Conservation (phyloP, 2,888 invertebrate genomes). For the Pseudococcus longispinus region DNA sequence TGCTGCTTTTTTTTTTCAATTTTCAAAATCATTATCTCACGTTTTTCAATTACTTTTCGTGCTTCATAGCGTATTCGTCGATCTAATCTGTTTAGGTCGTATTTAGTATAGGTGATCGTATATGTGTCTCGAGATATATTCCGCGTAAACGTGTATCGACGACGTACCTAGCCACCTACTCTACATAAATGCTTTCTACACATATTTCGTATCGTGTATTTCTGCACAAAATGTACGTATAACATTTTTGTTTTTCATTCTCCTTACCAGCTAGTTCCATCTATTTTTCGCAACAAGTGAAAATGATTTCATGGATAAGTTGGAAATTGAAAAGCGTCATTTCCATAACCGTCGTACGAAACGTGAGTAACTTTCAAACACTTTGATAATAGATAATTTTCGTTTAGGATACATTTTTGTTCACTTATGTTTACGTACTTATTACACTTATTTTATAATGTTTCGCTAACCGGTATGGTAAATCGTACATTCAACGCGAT, state of each 20-base stretch:
- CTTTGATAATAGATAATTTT: not conserved
- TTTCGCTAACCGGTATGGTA: not conserved
- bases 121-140: not conserved
- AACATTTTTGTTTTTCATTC: not conserved
- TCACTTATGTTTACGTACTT: not conserved
- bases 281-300: not conserved
- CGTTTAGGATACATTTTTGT: not conserved
- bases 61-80: not conserved
- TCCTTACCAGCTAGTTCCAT: not conserved
- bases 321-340: not conserved
- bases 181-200: not conserved
- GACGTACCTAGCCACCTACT: not conserved
- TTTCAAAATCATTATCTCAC: conserved; percentile 41
- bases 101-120: too few species aligned
- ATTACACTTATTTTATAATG: not conserved
- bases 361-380: not conserved
- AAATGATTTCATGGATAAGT: conserved; percentile 2
- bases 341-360: not conserved
- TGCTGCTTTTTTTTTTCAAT: not conserved
- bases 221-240: not conserved
- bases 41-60: conserved; percentile 33
- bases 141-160: not conserved
- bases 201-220: not conserved
- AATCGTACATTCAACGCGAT: not conserved
- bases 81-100: conserved; percentile 13